Evolutionary conservation across 2,797 vertebrate species (phyloP).

Genomic region (Serranus cabrilla): DNA sequence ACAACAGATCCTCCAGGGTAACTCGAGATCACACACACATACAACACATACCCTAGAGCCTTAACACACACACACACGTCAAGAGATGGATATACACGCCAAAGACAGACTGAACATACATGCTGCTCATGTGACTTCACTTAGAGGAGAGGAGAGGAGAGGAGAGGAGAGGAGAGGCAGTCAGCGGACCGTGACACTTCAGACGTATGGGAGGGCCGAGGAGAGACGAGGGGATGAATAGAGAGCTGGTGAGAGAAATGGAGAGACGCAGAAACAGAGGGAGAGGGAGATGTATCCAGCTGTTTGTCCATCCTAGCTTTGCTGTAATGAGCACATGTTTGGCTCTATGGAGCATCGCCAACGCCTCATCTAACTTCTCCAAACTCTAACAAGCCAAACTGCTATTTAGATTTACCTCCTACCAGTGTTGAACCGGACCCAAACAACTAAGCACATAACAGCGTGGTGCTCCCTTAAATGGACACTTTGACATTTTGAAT

Average conservation of each 20-base stretch:
- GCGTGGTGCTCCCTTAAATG: constrained; percentile 78
- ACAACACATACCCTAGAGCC: neutral
- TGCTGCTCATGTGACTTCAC: constrained; percentile 6
- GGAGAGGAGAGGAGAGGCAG: constrained; percentile 36
- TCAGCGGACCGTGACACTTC: constrained; percentile 70
- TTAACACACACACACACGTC: neutral
- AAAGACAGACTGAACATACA: constrained; percentile 10
- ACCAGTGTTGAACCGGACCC: constrained; percentile 66
- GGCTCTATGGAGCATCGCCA: constrained; percentile 74
- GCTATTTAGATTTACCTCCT: constrained; percentile 83
- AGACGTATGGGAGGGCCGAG: constrained; percentile 70
- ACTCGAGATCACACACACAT: constrained; percentile 10
- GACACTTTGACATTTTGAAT: constrained; percentile 80
- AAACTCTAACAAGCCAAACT: constrained; percentile 83
- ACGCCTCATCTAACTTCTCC: constrained; percentile 83
- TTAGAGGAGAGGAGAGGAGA: constrained; percentile 6
- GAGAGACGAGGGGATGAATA: constrained; percentile 68
- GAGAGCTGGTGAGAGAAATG: constrained; percentile 57
- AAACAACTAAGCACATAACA: constrained; percentile 79
- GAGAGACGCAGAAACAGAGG: constrained; percentile 67
- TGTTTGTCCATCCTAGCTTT: constrained; percentile 77
- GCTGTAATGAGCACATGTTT: constrained; percentile 81
- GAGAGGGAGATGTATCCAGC: constrained; percentile 72
- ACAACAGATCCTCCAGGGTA: constrained; percentile 36
- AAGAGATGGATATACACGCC: neutral